Evolutionary conservation across 2,113 vertebrate species (phyloP), one percentile per base, ranked within the genome.

Genomic region (Neolamprologus brichardi): DNA sequence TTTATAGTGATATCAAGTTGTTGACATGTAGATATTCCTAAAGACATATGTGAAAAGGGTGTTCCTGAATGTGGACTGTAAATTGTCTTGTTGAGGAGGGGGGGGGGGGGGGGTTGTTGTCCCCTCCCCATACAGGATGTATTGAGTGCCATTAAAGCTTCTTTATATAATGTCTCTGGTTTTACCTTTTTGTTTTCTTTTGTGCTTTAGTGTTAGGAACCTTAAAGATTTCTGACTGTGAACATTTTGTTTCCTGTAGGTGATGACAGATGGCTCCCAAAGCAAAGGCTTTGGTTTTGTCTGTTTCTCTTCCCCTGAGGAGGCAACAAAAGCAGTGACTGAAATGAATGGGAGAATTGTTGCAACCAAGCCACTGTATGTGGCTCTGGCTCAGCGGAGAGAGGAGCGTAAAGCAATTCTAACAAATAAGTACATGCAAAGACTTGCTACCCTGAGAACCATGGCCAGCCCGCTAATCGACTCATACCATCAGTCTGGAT

Each of bases 211-310:
- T 77, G 34, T 49, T 2, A 60, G 17, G 13, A n/a, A 9, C 8
- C 2, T 81, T 4, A 12, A 18, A 11, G 6, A 4, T 70, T 41
- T 80, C 25, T 84, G 53, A 80, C 30, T 11, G 10, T n/a, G 18
- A 17, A 13, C 7, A 4, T 37, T 46, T 84, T 52, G 10, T 28
- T 30, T 70, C 17, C 23, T 70, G 18, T 34, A 99, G 99, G 98
- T 99, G 94, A 99, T 99, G 99, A 99, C 97, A 8, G 98, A 99
- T 20, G 97, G 96, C 80, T 95, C 96, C 88, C 98, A 98, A 94
- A 99, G 98, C 96, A 99, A 98, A 93, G 99, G 99, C 70, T 99
- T 99, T 93, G 98, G 98, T 37, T 99, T 99, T 90, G 99, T 99
- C 89, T 99, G 99, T 94, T 99, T 99, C 95, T 99, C 98, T 37